Evolutionary conservation across 2,888 invertebrate species (phyloP).

Genomic region (Cerceris ruficornis): DNA sequence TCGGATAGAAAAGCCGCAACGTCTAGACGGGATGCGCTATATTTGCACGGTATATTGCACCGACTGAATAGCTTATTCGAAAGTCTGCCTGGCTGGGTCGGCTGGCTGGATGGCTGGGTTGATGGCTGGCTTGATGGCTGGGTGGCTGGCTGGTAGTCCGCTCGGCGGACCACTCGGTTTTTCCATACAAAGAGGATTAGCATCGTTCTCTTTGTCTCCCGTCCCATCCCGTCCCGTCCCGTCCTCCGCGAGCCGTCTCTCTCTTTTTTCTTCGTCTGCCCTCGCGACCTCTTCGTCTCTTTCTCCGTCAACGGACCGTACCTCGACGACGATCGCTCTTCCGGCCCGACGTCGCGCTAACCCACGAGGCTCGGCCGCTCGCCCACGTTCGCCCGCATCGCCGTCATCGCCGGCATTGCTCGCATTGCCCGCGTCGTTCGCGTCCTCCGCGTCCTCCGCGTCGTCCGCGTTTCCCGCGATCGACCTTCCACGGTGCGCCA

Average conservation of each 20-base stretch:
- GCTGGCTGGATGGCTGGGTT: no score
- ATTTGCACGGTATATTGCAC: conserved; percentile 67
- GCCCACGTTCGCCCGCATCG: not conserved
- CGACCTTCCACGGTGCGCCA: no score
- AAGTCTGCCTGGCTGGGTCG: conserved; percentile 43
- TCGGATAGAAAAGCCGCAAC: conserved; percentile 52
- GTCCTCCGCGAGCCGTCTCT: not conserved
- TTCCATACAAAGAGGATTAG: conserved; percentile 65
- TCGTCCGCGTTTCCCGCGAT: no score
- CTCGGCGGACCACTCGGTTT: conserved; percentile 55
- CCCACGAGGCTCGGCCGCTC: not conserved
- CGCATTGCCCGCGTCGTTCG: not conserved
- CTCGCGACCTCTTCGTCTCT: not conserved
- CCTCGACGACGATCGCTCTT: not conserved
- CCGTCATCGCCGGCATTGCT: not conserved
- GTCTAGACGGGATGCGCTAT: conserved; percentile 68
- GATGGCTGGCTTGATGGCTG: no score
- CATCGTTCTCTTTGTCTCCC: conserved; percentile 47
- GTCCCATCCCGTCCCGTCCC: not conserved
- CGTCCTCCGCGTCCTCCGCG: no score
- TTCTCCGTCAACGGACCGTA: not conserved
- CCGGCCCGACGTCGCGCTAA: not conserved
- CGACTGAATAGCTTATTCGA: conserved; percentile 65
- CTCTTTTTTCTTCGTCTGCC: conserved; percentile 1
- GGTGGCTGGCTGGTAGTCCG: conserved; percentile 22